Evolutionary conservation across 2,797 vertebrate genomes (phyloP).

Genomic region (Anabacerthia variegaticeps): DNA sequence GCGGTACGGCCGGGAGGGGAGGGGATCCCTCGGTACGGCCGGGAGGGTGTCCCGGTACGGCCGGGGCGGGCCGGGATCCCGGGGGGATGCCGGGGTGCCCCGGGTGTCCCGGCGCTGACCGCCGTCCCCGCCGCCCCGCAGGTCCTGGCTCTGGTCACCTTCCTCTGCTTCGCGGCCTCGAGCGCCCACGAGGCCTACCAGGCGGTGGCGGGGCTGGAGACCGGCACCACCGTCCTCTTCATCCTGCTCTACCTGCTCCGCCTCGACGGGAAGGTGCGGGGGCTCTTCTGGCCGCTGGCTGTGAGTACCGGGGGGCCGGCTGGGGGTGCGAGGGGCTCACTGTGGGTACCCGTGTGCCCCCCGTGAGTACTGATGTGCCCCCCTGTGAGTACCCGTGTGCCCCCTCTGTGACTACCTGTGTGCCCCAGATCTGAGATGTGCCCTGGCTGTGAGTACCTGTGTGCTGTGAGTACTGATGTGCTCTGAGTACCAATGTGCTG

Average conservation of each 20-base stretch:
- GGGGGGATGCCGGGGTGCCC: too few relatives aligned
- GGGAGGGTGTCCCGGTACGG: too few relatives aligned
- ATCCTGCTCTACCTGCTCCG: conserved; percentile 81
- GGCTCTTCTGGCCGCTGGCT: conserved; percentile 84
- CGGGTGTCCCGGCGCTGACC: not conserved
- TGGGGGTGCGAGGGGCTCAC: not conserved
- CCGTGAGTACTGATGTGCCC: too few relatives aligned
- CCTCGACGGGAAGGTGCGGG: conserved; percentile 75
- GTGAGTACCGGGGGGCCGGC: not conserved
- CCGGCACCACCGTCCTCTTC: conserved; percentile 71
- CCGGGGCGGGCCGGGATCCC: not conserved
- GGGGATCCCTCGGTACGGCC: too few relatives aligned
- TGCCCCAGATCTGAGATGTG: not conserved
- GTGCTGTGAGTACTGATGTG: not conserved
- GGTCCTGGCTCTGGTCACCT: conserved; percentile 64
- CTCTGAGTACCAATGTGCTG: too few relatives aligned
- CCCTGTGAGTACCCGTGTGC: too few relatives aligned
- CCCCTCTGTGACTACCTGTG: not conserved
- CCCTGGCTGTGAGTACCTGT: accelerated
- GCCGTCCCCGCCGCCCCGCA: conserved; percentile 23
- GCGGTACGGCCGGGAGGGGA: not conserved
- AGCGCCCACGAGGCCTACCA: conserved; percentile 62
- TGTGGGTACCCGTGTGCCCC: not conserved
- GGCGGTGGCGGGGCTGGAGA: conserved; percentile 77
- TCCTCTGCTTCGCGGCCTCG: conserved; percentile 74